Base-by-base conservation (phyloP, 2,888 invertebrate genomes). In the Altica lythri region DNA sequence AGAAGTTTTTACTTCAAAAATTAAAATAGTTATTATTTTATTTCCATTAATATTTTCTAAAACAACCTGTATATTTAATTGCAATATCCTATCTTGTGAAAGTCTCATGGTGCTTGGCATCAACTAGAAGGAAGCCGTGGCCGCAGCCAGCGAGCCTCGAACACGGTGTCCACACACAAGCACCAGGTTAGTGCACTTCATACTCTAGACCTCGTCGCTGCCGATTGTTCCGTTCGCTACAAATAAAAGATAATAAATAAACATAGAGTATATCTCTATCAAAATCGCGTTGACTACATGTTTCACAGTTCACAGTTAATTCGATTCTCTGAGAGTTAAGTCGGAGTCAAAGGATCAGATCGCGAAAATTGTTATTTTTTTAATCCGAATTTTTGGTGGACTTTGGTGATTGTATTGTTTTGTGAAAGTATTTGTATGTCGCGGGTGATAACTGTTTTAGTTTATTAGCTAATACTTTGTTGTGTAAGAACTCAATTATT, bases 141-240 rank as follows among this genome's bases (percentile, higher is more conserved):
- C 60, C 59, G 61, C 63, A 57, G 30, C 9, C 38, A 40, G 44
- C 59, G 60, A 48, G 50, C 45, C 46, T 46, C 51, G 51, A 51
- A 19, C 42, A 48, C 48, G 48, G 10, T 40, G 29, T 30, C 44
- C 48, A 30, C 40, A 46, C n/a, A n/a, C n/a, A 52, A 51, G 59
- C 63, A 64, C 62, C 68, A 70, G 73, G 73, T 73, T 73, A 74
- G 74, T 74, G 74, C 72, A 72, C 74, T 68, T 67, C 66, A 38
- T 37, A 38, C 37, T 48, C 19, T 47, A 40, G 40, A 17, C 40
- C 10, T 40, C 40, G 40, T 22, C 40, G 25, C n/a, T n/a, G n/a
- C n/a, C n/a, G n/a, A n/a, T n/a, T n/a, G n/a, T n/a, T n/a, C n/a
- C n/a, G n/a, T n/a, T n/a, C n/a, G n/a, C n/a, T n/a, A n/a, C n/a